Conservation (phyloP, 2,113 vertebrate genomes). For the Ifrita kowaldi region DNA sequence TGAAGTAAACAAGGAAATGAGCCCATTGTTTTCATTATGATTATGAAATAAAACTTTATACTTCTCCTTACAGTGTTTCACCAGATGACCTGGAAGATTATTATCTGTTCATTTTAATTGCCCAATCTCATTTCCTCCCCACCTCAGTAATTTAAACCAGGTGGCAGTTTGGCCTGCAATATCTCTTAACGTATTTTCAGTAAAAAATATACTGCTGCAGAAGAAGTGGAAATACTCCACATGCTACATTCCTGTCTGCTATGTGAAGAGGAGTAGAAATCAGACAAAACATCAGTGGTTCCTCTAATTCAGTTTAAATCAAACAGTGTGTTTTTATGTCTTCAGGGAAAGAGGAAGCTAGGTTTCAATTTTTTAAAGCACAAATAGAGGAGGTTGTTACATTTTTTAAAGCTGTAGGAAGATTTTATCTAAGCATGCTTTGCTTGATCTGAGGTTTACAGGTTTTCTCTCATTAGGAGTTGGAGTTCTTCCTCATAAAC, state of each 20-base stretch:
- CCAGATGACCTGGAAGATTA: not conserved
- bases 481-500: not conserved
- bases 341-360: not conserved
- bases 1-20: not conserved
- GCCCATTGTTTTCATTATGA: not conserved
- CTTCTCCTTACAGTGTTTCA: not conserved
- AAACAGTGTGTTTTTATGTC: not conserved
- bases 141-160: not conserved
- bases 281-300: not conserved
- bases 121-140: not conserved
- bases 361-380: not conserved
- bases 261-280: not conserved
- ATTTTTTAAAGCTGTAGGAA: not conserved
- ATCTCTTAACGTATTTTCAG: not conserved
- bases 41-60: not conserved
- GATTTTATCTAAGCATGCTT: not conserved
- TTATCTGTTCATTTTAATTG: not conserved
- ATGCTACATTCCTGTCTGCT: not conserved
- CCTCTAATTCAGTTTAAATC: not conserved
- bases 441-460: not conserved
- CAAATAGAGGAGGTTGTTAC: not conserved
- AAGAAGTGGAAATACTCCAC: not conserved
- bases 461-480: not conserved
- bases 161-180: not conserved
- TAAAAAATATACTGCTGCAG: not conserved